Conservation (phyloP, 1,140 invertebrate genomes). For the Bactericera cockerelli region DNA sequence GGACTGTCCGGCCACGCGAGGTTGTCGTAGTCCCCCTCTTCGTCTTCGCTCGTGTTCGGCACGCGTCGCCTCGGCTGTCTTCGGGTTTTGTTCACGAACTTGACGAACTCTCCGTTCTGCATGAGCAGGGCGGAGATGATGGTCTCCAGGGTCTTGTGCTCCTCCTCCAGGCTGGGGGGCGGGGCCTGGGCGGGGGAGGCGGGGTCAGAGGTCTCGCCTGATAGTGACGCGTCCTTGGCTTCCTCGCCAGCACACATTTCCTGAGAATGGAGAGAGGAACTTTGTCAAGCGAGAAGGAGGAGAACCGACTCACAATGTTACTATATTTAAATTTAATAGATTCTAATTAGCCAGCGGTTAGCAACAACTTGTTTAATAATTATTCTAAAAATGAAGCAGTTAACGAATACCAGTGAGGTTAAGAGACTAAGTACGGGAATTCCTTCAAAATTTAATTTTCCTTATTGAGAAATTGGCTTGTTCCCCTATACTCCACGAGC, state of each 20-base stretch:
- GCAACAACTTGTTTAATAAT: too few relatives aligned
- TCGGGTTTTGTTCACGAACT: constrained; percentile 51
- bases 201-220: not conserved
- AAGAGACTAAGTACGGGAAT: too few relatives aligned
- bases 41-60: constrained; percentile 34
- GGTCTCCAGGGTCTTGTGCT: constrained; percentile 46
- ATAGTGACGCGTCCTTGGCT: not conserved
- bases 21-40: constrained; percentile 36
- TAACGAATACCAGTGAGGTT: too few relatives aligned
- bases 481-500: too few relatives aligned
- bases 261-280: too few relatives aligned
- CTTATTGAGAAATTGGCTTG: too few relatives aligned
- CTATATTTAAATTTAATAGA: too few relatives aligned
- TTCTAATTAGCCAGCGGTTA: too few relatives aligned
- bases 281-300: too few relatives aligned
- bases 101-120: constrained; percentile 69
- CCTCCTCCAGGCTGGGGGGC: constrained; percentile 26
- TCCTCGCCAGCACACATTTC: not conserved
- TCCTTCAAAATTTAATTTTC: too few relatives aligned
- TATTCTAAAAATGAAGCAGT: too few relatives aligned
- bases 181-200: constrained; percentile 15
- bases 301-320: too few relatives aligned
- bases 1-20: constrained; percentile 28
- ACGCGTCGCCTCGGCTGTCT: constrained; percentile 39
- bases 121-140: constrained; percentile 69